These are phyloP conservation scores for Phrynocephalus vlangalii DNA, from an alignment of 2,797 vertebrate genomes.

Conservation along the genomic window DNA sequence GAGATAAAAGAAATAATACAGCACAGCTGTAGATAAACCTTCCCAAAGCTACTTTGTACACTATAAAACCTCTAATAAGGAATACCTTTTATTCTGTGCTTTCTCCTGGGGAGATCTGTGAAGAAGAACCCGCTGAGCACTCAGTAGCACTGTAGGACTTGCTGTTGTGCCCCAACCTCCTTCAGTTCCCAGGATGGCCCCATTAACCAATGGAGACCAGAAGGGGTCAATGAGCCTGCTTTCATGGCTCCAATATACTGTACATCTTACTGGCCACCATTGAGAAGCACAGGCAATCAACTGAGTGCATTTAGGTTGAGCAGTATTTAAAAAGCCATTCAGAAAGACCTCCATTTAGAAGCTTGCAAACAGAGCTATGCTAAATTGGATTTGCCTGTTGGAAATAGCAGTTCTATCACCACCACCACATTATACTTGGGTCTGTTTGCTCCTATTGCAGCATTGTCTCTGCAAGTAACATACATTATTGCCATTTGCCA, in stretches of 20 bases:
- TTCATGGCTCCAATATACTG: background rate
- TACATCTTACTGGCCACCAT: conserved; percentile 28
- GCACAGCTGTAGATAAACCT: conserved; percentile 26
- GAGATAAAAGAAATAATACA: background rate
- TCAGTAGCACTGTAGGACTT: background rate
- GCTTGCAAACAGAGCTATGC: background rate
- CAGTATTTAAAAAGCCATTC: conserved; percentile 43
- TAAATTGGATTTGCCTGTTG: conserved; percentile 16
- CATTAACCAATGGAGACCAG: conserved; percentile 17
- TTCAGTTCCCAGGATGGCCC: conserved; percentile 4
- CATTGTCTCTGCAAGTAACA: background rate
- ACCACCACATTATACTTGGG: background rate
- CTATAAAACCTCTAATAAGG: background rate
- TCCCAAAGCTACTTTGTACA: conserved; percentile 38
- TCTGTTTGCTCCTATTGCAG: conserved; percentile 14
- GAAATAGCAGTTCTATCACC: background rate
- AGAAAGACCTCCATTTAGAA: background rate
- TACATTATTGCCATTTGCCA: background rate
- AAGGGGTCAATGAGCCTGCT: conserved; percentile 38
- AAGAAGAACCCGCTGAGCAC: background rate
- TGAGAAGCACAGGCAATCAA: conserved; percentile 30
- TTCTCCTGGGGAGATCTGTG: background rate
- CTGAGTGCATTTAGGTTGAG: conserved; percentile 28
- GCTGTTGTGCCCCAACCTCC: conserved; percentile 15
- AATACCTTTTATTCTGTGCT: conserved; percentile 2